phyloP scores from a whole-genome alignment of 2,888 invertebrate species.

The Plagodis dolabraria region DNA sequence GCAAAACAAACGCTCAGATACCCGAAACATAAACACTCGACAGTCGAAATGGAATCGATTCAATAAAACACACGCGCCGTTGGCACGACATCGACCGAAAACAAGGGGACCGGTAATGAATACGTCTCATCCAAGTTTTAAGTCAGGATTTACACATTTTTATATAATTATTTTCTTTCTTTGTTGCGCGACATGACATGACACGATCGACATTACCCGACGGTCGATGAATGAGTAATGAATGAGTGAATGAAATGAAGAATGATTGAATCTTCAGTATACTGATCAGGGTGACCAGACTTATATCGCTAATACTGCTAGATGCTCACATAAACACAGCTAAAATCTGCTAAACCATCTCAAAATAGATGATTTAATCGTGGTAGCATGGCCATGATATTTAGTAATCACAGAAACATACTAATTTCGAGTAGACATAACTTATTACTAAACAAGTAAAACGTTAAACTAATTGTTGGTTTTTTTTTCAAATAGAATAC shows the following conservation, averaged over 20 bases:
- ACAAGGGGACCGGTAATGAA: slow-evolving; percentile 10
- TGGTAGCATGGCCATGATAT: no score
- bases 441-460: no score
- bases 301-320: no score
- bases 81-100: slow-evolving; percentile 20
- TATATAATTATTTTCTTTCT: slow-evolving; percentile 37
- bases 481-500: no score
- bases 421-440: no score
- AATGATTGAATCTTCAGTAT: slow-evolving; percentile 28
- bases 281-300: no score
- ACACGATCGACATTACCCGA: slow-evolving; percentile 36
- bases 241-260: slow-evolving; percentile 25
- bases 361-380: no score
- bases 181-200: slow-evolving; percentile 45
- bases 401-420: no score
- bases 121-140: slow-evolving; percentile 49
- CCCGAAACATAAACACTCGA: slow-evolving; percentile 75
- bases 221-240: slow-evolving; percentile 33
- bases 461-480: no score
- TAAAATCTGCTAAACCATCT: no score
- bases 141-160: slow-evolving; percentile 61
- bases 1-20: slow-evolving; percentile 77
- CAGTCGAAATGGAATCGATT: slow-evolving; percentile 49
- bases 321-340: no score
- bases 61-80: slow-evolving; percentile 26